Conservation (phyloP, 2,797 vertebrate species). For the Menidia menidia region DNA sequence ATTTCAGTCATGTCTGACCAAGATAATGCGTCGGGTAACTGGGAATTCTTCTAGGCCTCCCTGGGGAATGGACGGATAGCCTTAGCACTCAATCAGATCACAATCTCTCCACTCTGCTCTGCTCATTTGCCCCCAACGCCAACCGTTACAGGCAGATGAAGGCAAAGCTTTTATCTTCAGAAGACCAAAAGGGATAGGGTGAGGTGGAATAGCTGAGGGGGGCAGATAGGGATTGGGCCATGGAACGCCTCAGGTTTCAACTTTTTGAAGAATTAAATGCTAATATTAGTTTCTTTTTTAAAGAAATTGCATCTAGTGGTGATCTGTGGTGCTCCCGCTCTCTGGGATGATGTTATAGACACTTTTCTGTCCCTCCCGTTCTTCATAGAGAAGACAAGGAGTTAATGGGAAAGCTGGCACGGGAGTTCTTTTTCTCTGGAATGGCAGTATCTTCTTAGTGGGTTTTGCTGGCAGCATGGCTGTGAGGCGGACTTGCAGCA, state of each 20-base stretch:
- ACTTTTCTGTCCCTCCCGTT: background rate
- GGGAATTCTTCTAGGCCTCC: background rate
- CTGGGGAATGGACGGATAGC: background rate
- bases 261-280: background rate
- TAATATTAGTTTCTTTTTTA: background rate
- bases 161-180: background rate
- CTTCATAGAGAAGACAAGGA: background rate
- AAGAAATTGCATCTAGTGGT: background rate
- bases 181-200: background rate
- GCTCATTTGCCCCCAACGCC: no score
- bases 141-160: background rate
- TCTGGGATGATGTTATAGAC: no score
- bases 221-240: no score
- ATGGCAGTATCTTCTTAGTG: background rate
- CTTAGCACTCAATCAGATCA: background rate
- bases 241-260: background rate
- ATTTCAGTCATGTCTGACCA: background rate
- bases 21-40: no score
- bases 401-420: no score
- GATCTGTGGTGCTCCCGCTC: no score
- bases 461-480: slow-evolving; percentile 2
- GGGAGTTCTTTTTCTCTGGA: background rate
- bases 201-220: no score
- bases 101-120: background rate
- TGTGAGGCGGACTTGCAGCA: slow-evolving; percentile 3